A percentile compares a stretch with the other conserved stretches of the same genome.
phyloP scores from a whole-genome alignment of 2,888 invertebrate species.

The Nudaria mundana region DNA sequence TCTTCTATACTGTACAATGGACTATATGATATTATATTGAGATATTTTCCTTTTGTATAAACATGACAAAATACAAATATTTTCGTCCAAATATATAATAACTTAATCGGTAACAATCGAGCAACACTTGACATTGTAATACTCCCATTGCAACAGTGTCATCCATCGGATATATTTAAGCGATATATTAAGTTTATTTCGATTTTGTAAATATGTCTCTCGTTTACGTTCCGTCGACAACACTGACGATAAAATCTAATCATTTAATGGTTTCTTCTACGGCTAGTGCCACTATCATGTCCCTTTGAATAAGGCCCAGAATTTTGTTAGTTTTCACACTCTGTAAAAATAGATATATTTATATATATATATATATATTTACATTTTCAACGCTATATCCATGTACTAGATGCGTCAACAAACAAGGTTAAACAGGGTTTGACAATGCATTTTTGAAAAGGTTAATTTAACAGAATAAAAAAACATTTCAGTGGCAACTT shows the following conservation, averaged over 20 bases:
- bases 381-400: slow-evolving; percentile 54
- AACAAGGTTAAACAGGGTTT: slow-evolving; percentile 69
- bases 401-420: slow-evolving; percentile 66
- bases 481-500: slow-evolving; percentile 68
- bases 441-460: slow-evolving; percentile 74
- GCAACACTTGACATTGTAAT: slow-evolving; percentile 66
- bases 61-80: slow-evolving; percentile 79
- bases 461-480: too few species aligned
- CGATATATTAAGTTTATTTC: slow-evolving; percentile 57
- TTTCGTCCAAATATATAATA: slow-evolving; percentile 68
- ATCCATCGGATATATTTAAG: slow-evolving; percentile 55
- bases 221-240: slow-evolving; percentile 32
- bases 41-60: slow-evolving; percentile 78
- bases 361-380: too few species aligned
- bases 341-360: slow-evolving; percentile 62
- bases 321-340: slow-evolving; percentile 50
- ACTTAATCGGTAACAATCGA: slow-evolving; percentile 77
- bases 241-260: slow-evolving; percentile 20
- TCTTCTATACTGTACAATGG: slow-evolving; percentile 76
- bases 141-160: slow-evolving; percentile 74
- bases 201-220: slow-evolving; percentile 50
- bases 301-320: slow-evolving; percentile 43
- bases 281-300: slow-evolving; percentile 28
- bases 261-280: slow-evolving; percentile 2
- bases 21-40: slow-evolving; percentile 75